Evolutionary conservation across 2,797 vertebrate genomes (phyloP), one percentile per base, ranked within the genome.

Genomic region (Rachycentron canadum): DNA sequence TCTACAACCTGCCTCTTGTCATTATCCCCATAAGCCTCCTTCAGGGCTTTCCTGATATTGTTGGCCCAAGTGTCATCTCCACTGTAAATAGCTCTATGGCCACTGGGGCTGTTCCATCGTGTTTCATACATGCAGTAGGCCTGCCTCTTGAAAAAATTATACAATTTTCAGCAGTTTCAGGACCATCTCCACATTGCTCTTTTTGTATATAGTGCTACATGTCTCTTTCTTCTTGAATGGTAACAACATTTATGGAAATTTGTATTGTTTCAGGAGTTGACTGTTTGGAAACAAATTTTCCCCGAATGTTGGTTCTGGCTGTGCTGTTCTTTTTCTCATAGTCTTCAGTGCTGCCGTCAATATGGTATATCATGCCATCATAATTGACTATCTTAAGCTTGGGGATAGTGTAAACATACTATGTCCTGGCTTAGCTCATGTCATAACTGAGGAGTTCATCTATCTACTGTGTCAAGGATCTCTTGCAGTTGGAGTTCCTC

Each of bases 11-110:
- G 88, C 73, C 91, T 85, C 81, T 81, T 58, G 86, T 86, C 79
- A 85, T 90, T 69, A 81, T 76, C 71, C 83, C 90, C 86, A 79
- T 47, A 63, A 82, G 77, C 70, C 79, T 83, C 85, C 92, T 91
- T 52, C 55, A 85, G 86, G 89, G 71, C 14, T 60, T 86, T 79
- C 69, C 84, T 82, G 72, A 89, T 88, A 79, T 76, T 84, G 81
- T 76, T 38, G 19, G 52, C 58, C 47, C 43, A 23, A 81, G 82
- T 83, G 83, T 78, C 83, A 71, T 83, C 81, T 79, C 76, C 32
- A 52, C 78, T 84, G 82, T 82, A 80, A 91, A 83, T 82, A 76
- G 81, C 71, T 88, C n/a, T 13, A 21, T 56, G 43, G 79, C 78
- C 71, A 45, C 57, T 50, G 79, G 84, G 76, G 63, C 59, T 75